These are phyloP conservation scores for Halesus radiatus DNA, from an alignment of 1,140 invertebrate species.

Conservation along the genomic window DNA sequence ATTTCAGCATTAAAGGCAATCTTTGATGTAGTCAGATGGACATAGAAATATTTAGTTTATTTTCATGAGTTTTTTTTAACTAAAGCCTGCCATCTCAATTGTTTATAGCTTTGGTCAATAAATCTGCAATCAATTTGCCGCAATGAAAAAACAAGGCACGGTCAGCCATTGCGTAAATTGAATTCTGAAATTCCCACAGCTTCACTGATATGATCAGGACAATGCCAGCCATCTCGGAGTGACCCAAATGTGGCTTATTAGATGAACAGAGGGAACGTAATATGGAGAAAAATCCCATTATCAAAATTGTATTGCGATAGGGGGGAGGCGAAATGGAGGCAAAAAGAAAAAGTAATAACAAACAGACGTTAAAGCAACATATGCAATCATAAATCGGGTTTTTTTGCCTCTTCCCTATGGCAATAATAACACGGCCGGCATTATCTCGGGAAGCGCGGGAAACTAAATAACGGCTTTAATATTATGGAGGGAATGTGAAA, in stretches of 20 bases:
- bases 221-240: conserved; percentile 18
- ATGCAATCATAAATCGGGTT: conserved; percentile 51
- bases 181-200: conserved; percentile 14
- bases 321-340: not conserved
- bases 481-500: conserved; percentile 38
- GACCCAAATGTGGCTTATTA: conserved; percentile 29
- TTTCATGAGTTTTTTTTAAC: too few species aligned
- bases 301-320: conserved; percentile 36
- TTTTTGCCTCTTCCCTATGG: conserved; percentile 36
- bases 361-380: conserved; percentile 47
- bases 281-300: conserved; percentile 41
- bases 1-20: too few species aligned
- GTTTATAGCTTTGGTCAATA: too few species aligned
- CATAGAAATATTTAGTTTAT: too few species aligned
- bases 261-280: conserved; percentile 32
- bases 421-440: conserved; percentile 43
- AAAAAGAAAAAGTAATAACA: conserved; percentile 42
- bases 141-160: not conserved
- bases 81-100: too few species aligned
- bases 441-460: conserved; percentile 47
- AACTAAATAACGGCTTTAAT: conserved; percentile 51
- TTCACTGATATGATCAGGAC: conserved; percentile 26
- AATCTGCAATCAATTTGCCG: too few species aligned
- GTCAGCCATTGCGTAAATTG: conserved; percentile 12
- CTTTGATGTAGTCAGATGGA: too few species aligned